Evolutionary conservation across 2,888 invertebrate species (phyloP), one percentile per base, ranked within the genome.

Genomic region (Malacosoma neustria): DNA sequence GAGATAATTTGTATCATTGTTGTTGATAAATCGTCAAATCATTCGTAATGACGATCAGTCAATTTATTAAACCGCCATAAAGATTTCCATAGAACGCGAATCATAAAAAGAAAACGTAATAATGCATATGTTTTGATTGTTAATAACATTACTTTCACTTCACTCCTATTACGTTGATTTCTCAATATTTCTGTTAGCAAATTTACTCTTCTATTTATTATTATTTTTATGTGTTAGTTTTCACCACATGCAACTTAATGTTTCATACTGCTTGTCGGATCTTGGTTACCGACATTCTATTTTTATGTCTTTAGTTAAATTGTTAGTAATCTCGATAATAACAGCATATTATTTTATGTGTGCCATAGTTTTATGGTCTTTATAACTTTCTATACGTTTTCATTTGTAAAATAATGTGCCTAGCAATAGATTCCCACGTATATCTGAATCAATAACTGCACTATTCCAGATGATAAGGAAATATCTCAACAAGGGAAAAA

Each of bases 21-120:
- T n/a, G n/a, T n/a, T n/a, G 22, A 22, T 22, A 22, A n/a, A 22
- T 22, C 6, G 22, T 55, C 40, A 48, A 49, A 53, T 55, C 47
- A 46, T 58, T 60, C 46, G 49, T 40, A 42, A 44, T 42, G 37
- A 22, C 22, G 7, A 22, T 41, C 39, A 42, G 35, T 42, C 47
- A 39, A 41, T 51, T 44, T 45, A 45, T 47, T 38, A n/a, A n/a
- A n/a, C n/a, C n/a, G n/a, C n/a, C n/a, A n/a, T n/a, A n/a, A n/a
- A n/a, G n/a, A n/a, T n/a, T n/a, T n/a, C n/a, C n/a, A n/a, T n/a
- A n/a, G n/a, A n/a, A n/a, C n/a, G n/a, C n/a, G n/a, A n/a, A n/a
- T 29, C 31, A 30, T 37, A 36, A 38, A 40, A 32, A 22, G 22
- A 22, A 9, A 22, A 22, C 22, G 22, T 22, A 22, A 22, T 22